These are phyloP conservation scores for Mormyrus hasselquistii DNA, from an alignment of 2,797 vertebrate genomes.

Conservation along the genomic window DNA sequence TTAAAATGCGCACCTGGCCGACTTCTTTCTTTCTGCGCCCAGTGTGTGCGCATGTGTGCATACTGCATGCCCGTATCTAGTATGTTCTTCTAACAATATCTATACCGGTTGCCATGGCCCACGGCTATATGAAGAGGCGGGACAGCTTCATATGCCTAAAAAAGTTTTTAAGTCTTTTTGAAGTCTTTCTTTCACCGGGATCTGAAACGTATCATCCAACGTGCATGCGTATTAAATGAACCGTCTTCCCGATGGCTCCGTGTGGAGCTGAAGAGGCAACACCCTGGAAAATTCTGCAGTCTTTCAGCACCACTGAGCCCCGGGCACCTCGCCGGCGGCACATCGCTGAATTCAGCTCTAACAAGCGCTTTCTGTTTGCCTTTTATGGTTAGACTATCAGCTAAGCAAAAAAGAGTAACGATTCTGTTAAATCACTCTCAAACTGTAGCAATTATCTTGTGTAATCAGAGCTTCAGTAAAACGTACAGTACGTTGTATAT, in stretches of 20 bases:
- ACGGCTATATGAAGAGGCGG: constrained; percentile 54
- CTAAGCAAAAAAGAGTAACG: constrained; percentile 67
- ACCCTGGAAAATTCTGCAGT: constrained; percentile 59
- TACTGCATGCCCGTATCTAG: constrained; percentile 34
- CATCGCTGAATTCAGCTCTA: constrained; percentile 61
- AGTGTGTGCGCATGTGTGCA: constrained; percentile 20
- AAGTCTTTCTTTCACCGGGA: constrained; percentile 58
- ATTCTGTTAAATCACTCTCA: constrained; percentile 69
- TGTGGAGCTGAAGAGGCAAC: constrained; percentile 48
- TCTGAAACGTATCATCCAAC: constrained; percentile 68
- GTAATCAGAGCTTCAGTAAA: constrained; percentile 37
- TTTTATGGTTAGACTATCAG: constrained; percentile 84
- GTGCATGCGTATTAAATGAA: constrained; percentile 67
- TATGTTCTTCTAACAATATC: constrained; percentile 42
- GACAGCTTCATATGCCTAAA: constrained; percentile 58
- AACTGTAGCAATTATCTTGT: constrained; percentile 25
- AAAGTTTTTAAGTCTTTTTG: constrained; percentile 62
- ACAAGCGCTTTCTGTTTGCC: constrained; percentile 80
- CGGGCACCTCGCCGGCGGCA: constrained; percentile 56
- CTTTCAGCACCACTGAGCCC: constrained; percentile 58
- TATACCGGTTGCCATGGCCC: constrained; percentile 57
- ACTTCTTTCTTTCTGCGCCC: neutral
- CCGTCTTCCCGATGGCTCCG: constrained; percentile 63
- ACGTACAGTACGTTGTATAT: constrained; percentile 43
- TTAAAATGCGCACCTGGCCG: neutral